Evolutionary conservation across 1,140 invertebrate species (phyloP).

Genomic region (Centruroides sculpturatus): DNA sequence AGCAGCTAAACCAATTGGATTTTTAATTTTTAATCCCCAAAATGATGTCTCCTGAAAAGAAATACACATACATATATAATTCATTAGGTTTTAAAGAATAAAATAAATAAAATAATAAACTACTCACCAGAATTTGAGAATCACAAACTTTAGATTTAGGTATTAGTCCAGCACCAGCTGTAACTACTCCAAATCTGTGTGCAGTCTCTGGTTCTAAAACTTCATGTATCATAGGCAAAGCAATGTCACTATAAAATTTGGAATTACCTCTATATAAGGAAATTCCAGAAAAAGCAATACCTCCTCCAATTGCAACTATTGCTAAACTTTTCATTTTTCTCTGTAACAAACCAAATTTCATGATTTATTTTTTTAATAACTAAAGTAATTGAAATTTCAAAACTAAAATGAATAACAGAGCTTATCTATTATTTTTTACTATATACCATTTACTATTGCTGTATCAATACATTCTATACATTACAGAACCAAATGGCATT

Average conservation of each 20-base stretch:
- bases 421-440: too few relatives aligned
- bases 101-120: neutral
- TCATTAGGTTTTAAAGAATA: too few relatives aligned
- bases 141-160: slow-evolving; percentile 7
- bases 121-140: slow-evolving; percentile 4
- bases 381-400: too few relatives aligned
- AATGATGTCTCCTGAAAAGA: slow-evolving; percentile 25
- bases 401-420: too few relatives aligned
- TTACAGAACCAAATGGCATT: too few relatives aligned
- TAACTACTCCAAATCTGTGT: slow-evolving; percentile 17
- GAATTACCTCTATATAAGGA: slow-evolving; percentile 19
- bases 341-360: slow-evolving; percentile 1
- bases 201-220: slow-evolving; percentile 20
- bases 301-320: slow-evolving; percentile 5
- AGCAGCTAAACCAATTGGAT: slow-evolving; percentile 90
- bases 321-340: slow-evolving; percentile 10
- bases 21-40: slow-evolving; percentile 45
- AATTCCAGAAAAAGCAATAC: slow-evolving; percentile 8
- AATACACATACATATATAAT: neutral
- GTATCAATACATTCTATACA: too few relatives aligned
- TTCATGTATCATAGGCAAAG: slow-evolving; percentile 21
- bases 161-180: slow-evolving; percentile 15
- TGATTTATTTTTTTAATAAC: too few relatives aligned
- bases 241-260: slow-evolving; percentile 20
- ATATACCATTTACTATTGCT: too few relatives aligned